Evolutionary conservation across 2,113 vertebrate species (phyloP), one percentile per base, ranked within the genome.

Genomic region (Silurus glanis): DNA sequence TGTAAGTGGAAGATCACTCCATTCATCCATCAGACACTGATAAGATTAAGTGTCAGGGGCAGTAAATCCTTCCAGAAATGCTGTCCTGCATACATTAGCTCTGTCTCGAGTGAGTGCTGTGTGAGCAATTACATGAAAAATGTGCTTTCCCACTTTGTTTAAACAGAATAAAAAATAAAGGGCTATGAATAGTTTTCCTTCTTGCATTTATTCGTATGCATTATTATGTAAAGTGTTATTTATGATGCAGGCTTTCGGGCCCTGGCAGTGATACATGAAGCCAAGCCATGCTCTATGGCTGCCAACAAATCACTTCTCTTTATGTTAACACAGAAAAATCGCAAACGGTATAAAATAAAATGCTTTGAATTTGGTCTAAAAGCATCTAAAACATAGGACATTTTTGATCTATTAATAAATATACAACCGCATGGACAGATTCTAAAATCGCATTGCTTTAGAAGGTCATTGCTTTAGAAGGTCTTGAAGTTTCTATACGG

Each of bases 161-260:
- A 17, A 7, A 59, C 25, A 59, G n/a, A 37, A 80, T 79, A 28
- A 28, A 16, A 23, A 37, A 37, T 37, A 37, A 37, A 8, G 53
- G 53, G n/a, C n/a, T 79, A 56, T 23, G 28, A 80, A 80, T 59
- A 37, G 25, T 80, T 37, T 4, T 25, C 9, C 6, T 66, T 10
- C 0, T 25, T 47, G 61, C 21, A 66, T 82, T 83, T 69, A 69
- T 21, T 53, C 37, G 0, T 19, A 37, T 56, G 25, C 19, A 53
- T 37, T 83, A 83, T 37, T 83, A 83, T 53, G 62, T 25, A 67
- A 66, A 83, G 66, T 67, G 8, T 71, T 83, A 69, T 83, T 83
- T 83, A 83, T 83, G 64, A 69, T 49, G n/a, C 64, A 28, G 64
- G n/a, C 25, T 16, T 56, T 69, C 49, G 25, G 51, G 61, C 6